These are phyloP conservation scores for Zaprionus kolodkinae DNA, from an alignment of 1,140 invertebrate species.

Conservation along the genomic window DNA sequence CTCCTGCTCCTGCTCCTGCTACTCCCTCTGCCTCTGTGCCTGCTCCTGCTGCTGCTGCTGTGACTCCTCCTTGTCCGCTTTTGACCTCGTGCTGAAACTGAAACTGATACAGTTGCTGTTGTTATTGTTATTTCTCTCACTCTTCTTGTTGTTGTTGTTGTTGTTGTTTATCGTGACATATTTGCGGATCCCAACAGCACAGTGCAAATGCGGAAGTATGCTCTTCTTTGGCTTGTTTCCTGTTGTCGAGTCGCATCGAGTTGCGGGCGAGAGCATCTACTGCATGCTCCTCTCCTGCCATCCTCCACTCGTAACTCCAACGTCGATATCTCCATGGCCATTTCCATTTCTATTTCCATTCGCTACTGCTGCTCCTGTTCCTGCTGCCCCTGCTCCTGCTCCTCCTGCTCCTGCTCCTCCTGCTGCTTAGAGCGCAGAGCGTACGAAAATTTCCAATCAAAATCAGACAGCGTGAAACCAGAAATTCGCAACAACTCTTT, in stretches of 20 bases:
- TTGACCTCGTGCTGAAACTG: conserved; percentile 31
- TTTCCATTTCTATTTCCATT: conserved; percentile 52
- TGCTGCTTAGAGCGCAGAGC: conserved; percentile 47
- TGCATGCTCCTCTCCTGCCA: conserved; percentile 35
- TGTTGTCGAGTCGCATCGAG: conserved; percentile 36
- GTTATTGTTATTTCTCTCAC: conserved; percentile 5
- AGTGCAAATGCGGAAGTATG: conserved; percentile 65
- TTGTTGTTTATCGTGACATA: conserved; percentile 75
- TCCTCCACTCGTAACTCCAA: conserved; percentile 11
- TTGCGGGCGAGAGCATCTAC: conserved; percentile 13
- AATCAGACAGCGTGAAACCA: conserved; percentile 77
- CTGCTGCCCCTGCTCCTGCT: conserved; percentile 14
- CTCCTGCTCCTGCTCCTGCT: background rate
- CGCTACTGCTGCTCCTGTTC: background rate
- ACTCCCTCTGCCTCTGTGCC: background rate
- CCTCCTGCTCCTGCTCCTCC: conserved; percentile 11
- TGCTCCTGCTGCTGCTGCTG: background rate
- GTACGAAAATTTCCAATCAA: conserved; percentile 71
- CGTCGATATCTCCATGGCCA: conserved; percentile 40
- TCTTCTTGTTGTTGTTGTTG: conserved; percentile 30
- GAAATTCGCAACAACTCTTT: conserved; percentile 69
- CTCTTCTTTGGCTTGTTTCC: conserved; percentile 70
- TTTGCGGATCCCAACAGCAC: conserved; percentile 48
- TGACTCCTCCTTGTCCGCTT: conserved; percentile 8
- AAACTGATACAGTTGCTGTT: conserved; percentile 18